A percentile compares a stretch with the other conserved stretches of the same genome.
phyloP scores from a whole-genome alignment of 2,797 vertebrate species.

The Hemitrygon akajei region DNA sequence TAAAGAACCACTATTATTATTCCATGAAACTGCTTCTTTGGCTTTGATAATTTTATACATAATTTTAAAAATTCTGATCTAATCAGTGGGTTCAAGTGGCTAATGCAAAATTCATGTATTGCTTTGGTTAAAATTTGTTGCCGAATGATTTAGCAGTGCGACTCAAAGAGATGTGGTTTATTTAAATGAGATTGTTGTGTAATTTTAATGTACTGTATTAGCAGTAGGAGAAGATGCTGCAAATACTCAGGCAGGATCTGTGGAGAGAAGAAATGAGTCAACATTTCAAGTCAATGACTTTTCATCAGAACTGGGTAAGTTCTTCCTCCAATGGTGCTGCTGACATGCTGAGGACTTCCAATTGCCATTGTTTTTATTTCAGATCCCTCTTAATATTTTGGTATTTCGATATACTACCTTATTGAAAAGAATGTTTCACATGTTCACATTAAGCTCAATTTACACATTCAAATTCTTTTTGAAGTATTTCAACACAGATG shows the following conservation, averaged over 20 bases:
- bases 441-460: not conserved
- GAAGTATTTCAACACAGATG: not conserved
- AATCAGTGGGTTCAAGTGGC: not conserved
- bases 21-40: not conserved
- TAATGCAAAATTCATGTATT: not conserved
- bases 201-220: not conserved
- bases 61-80: not conserved
- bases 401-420: not conserved
- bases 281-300: too few relatives aligned
- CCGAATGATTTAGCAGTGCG: not conserved
- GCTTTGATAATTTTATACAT: not conserved
- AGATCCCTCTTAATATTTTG: too few relatives aligned
- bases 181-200: not conserved
- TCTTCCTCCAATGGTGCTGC: too few relatives aligned
- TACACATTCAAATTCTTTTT: not conserved
- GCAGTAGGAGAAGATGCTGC: not conserved
- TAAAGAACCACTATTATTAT: not conserved
- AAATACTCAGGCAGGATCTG: too few relatives aligned
- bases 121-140: not conserved
- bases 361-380: too few relatives aligned
- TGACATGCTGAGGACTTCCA: too few relatives aligned
- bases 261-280: too few relatives aligned
- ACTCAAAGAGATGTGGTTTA: not conserved
- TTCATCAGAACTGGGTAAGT: too few relatives aligned
- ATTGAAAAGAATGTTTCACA: not conserved